These are phyloP conservation scores for Todus mexicanus DNA, from an alignment of 2,797 vertebrate genomes.

Conservation along the genomic window DNA sequence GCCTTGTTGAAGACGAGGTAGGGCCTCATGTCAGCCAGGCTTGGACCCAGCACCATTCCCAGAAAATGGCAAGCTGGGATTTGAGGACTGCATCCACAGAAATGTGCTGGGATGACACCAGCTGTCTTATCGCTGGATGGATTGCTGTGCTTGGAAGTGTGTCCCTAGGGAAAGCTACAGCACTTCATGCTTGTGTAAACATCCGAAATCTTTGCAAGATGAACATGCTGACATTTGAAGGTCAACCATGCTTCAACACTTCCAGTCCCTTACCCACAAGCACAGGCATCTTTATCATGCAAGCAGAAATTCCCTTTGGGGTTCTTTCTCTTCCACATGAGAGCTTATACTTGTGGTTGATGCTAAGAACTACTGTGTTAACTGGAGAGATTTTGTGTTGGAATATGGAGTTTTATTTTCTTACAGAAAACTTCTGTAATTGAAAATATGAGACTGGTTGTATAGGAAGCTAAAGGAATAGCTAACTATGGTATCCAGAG, in stretches of 20 bases:
- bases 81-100: neutral
- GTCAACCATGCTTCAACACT: neutral
- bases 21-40: accelerated
- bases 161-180: neutral
- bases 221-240: constrained; percentile 31
- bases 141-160: neutral
- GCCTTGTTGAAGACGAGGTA: neutral
- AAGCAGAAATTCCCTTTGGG: neutral
- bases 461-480: neutral
- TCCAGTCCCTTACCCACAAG: neutral
- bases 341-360: neutral
- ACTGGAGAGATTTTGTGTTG: neutral
- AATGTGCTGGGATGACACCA: neutral
- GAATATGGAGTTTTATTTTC: neutral
- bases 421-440: neutral
- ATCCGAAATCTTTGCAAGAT: neutral
- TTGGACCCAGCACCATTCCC: accelerated
- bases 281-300: neutral
- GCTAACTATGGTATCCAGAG: accelerated
- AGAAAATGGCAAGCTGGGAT: neutral
- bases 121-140: accelerated
- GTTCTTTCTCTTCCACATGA: neutral
- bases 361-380: neutral
- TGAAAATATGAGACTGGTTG: no score
- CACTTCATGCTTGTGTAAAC: neutral